Conservation (phyloP, 2,113 vertebrate species). For the Prionailurus viverrinus region DNA sequence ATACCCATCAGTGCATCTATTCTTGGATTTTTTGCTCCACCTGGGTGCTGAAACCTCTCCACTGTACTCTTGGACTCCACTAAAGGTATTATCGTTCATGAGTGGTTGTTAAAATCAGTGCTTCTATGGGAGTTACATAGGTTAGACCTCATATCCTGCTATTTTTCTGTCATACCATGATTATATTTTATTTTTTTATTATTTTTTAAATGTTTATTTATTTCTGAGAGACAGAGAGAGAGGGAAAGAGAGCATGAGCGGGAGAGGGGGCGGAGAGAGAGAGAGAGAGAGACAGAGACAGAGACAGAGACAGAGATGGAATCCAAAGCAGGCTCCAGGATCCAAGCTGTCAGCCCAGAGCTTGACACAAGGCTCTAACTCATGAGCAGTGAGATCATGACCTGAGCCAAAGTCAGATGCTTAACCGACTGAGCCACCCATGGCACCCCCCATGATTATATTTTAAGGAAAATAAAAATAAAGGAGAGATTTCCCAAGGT, state of each 20-base stretch:
- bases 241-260: no score
- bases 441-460: not conserved
- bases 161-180: not conserved
- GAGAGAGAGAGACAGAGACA: no score
- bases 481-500: not conserved
- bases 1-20: not conserved
- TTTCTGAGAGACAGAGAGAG: no score
- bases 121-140: not conserved
- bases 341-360: no score
- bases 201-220: no score
- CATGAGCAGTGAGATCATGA: no score
- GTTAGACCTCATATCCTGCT: not conserved
- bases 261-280: no score
- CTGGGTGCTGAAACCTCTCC: not conserved
- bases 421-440: no score
- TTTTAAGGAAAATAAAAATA: conserved; percentile 50
- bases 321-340: no score
- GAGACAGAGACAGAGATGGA: no score
- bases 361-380: no score
- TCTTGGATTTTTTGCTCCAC: not conserved
- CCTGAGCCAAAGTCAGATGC: no score
- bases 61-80: not conserved
- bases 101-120: not conserved
- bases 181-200: not conserved
- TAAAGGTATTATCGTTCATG: not conserved